phyloP scores from a whole-genome alignment of 2,888 invertebrate species.

The Synanthedon tipuliformis region DNA sequence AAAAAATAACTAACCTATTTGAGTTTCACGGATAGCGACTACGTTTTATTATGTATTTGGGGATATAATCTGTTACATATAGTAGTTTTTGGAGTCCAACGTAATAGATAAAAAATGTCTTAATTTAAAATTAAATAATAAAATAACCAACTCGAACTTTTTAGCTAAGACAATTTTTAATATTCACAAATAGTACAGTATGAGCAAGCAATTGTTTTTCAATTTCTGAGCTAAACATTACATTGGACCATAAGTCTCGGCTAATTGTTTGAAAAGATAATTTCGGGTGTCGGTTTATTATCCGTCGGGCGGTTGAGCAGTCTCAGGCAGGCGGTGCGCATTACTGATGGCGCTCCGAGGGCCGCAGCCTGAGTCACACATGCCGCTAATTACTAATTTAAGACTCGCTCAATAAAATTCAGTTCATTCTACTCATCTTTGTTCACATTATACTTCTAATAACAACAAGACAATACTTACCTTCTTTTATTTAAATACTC shows the following conservation, averaged over 20 bases:
- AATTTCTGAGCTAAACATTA: constrained; percentile 7
- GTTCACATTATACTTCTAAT: constrained; percentile 3
- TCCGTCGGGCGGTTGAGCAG: constrained; percentile 32
- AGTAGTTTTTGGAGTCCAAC: too few species aligned
- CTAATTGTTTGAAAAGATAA: constrained; percentile 63
- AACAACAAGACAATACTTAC: background rate
- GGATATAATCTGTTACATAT: too few species aligned
- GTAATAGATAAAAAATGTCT: too few species aligned
- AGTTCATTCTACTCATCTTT: constrained; percentile 13
- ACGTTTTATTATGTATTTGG: too few species aligned
- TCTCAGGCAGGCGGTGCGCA: constrained; percentile 34
- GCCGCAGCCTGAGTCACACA: constrained; percentile 32
- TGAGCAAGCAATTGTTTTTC: background rate
- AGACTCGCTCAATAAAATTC: constrained; percentile 14
- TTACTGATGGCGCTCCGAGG: constrained; percentile 36
- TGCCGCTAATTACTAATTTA: constrained; percentile 51
- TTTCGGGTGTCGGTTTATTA: constrained; percentile 52
- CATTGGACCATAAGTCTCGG: constrained; percentile 41
- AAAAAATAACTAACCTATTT: too few species aligned
- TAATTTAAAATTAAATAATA: too few species aligned
- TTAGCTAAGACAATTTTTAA: too few species aligned
- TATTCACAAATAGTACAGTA: too few species aligned
- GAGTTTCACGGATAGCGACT: too few species aligned
- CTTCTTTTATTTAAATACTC: too few species aligned
- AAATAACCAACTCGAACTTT: too few species aligned